These are phyloP conservation scores for Diglossa brunneiventris DNA, from an alignment of 2,113 vertebrate species.

Conservation along the genomic window DNA sequence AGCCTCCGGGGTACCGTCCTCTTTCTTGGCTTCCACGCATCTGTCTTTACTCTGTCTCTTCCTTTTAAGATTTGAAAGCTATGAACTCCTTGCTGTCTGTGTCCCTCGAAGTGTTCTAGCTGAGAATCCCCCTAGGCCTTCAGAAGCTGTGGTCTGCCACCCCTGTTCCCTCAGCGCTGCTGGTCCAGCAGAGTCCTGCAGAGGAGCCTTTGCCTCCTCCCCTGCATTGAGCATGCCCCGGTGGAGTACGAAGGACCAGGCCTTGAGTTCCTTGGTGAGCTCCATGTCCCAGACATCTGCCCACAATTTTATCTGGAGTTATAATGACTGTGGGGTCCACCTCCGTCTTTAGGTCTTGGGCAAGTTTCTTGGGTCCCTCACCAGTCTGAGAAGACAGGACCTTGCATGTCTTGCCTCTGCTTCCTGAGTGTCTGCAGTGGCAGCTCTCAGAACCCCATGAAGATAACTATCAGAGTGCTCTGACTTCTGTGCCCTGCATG, in stretches of 20 bases:
- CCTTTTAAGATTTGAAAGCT: background rate
- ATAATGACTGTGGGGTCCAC: background rate
- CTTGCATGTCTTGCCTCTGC: background rate
- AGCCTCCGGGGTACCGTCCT: fast-evolving
- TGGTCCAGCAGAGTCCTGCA: background rate
- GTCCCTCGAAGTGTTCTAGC: background rate
- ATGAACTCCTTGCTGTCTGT: background rate
- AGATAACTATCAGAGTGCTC: background rate
- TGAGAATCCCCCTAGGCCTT: background rate
- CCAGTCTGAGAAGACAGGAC: background rate
- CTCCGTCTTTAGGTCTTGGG: background rate
- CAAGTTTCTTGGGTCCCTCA: background rate
- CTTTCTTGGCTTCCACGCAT: fast-evolving
- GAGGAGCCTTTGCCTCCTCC: background rate
- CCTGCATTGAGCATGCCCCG: background rate
- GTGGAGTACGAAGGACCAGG: background rate
- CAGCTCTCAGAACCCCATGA: background rate
- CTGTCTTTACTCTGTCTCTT: background rate
- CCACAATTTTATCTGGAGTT: background rate
- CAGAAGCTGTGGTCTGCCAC: background rate
- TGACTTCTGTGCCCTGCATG: background rate
- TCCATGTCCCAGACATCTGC: background rate
- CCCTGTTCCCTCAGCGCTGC: background rate
- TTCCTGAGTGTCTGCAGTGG: background rate
- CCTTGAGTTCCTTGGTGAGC: background rate